These are phyloP conservation scores for Drosophila quadrilineata DNA, from an alignment of 1,140 invertebrate genomes.

Conservation along the genomic window DNA sequence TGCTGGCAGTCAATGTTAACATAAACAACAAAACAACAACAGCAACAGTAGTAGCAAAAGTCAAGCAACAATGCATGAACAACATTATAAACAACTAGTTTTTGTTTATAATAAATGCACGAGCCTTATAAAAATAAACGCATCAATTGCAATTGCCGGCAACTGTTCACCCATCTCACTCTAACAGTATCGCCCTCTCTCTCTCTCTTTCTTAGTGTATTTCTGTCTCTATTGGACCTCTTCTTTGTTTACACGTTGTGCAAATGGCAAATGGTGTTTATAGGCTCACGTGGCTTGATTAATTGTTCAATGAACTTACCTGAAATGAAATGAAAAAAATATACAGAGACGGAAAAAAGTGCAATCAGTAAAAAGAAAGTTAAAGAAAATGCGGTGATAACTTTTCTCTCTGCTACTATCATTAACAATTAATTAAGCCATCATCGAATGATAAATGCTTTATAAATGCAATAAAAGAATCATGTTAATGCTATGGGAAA, in stretches of 20 bases:
- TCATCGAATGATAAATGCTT: too few species aligned
- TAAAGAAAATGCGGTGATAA: conserved; percentile 25
- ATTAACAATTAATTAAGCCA: not conserved
- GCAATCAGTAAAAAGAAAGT: too few species aligned
- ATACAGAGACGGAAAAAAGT: too few species aligned
- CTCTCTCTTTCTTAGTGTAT: not conserved
- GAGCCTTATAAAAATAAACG: conserved; percentile 55
- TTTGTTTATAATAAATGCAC: conserved; percentile 57
- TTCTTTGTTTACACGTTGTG: conserved; percentile 30
- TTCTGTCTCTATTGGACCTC: not conserved
- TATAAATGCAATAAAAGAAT: too few species aligned
- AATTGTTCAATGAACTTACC: conserved; percentile 58
- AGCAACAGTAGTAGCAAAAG: conserved; percentile 1
- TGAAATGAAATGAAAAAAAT: conserved; percentile 36
- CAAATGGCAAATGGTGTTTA: conserved; percentile 38
- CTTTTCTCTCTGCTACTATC: not conserved
- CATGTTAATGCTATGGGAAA: too few species aligned
- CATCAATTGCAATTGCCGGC: conserved; percentile 38
- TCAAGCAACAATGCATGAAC: too few species aligned
- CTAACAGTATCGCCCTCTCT: not conserved
- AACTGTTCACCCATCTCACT: not conserved
- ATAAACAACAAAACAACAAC: conserved; percentile 50
- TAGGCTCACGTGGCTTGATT: conserved; percentile 61
- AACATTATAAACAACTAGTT: conserved; percentile 31
- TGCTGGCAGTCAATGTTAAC: conserved; percentile 67